phyloP scores from a whole-genome alignment of 2,888 invertebrate genomes.

The Lycia hirtaria region DNA sequence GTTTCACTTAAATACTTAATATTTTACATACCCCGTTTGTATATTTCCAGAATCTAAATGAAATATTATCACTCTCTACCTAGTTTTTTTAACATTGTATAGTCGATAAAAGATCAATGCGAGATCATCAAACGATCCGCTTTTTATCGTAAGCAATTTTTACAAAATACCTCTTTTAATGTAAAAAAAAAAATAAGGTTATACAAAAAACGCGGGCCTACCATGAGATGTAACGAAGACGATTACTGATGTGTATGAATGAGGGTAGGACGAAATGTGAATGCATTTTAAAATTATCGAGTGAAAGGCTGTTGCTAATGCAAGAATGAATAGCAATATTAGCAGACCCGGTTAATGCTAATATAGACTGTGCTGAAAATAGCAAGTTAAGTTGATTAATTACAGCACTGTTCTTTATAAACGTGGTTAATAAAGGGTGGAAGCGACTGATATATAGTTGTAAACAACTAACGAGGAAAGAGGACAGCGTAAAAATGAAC shows the following conservation, averaged over 20 bases:
- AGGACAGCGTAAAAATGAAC: too few species aligned
- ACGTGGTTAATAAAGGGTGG: neutral
- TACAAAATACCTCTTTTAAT: neutral
- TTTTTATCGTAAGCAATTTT: neutral
- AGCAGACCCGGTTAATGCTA: conserved; percentile 15
- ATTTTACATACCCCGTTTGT: too few species aligned
- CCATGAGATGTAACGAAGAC: conserved; percentile 5
- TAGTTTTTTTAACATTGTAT: neutral
- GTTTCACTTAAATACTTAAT: too few species aligned
- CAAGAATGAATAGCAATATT: neutral
- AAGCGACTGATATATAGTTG: neutral
- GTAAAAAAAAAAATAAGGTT: neutral
- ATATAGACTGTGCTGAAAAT: conserved; percentile 2
- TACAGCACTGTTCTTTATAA: neutral
- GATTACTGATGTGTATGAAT: conserved; percentile 15
- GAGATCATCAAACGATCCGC: neutral
- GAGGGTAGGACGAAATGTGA: conserved; percentile 28
- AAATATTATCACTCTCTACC: too few species aligned
- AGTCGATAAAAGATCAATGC: neutral
- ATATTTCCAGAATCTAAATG: too few species aligned
- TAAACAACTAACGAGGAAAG: too few species aligned
- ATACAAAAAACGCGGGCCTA: conserved; percentile 11
- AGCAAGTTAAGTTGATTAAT: neutral
- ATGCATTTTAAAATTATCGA: conserved; percentile 27
- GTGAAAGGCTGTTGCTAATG: conserved; percentile 18